A percentile compares a stretch with the other conserved stretches of the same genome.
phyloP scores from a whole-genome alignment of 2,113 vertebrate genomes.

The Semicossyphus pulcher region DNA sequence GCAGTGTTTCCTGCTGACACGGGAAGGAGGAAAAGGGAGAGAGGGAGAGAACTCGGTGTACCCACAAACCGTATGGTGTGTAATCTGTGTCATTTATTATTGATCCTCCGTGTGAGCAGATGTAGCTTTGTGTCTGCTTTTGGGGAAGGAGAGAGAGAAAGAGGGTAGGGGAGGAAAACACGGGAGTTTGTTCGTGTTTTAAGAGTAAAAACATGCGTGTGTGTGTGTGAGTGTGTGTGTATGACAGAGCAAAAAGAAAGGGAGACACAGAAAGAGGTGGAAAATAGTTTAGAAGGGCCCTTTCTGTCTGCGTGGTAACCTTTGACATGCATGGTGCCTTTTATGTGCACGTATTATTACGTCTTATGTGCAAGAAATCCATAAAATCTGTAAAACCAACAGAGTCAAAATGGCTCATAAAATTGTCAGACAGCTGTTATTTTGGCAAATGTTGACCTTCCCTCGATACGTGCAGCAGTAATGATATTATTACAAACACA shows the following conservation, averaged over 20 bases:
- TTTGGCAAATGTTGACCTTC: background rate
- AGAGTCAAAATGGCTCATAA: background rate
- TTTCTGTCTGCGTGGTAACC: too few species aligned
- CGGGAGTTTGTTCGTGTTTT: background rate
- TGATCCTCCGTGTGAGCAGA: conserved; percentile 46
- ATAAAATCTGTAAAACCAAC: background rate
- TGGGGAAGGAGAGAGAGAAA: background rate
- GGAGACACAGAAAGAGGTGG: background rate
- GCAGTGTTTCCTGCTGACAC: conserved; percentile 40
- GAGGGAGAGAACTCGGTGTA: conserved; percentile 47
- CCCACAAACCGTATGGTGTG: conserved; percentile 17
- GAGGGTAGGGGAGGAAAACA: background rate
- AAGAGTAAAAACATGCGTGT: background rate
- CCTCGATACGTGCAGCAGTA: background rate
- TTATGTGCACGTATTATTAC: background rate
- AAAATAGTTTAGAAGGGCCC: background rate
- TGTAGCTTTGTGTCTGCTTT: conserved; percentile 44
- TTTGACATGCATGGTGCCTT: too few species aligned
- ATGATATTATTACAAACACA: background rate
- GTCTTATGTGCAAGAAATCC: too few species aligned
- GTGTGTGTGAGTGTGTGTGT: background rate
- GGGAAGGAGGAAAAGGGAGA: conserved; percentile 17
- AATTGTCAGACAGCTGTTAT: background rate
- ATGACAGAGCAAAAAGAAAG: too few species aligned
- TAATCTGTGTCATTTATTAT: conserved; percentile 64